Evolutionary conservation across 2,113 vertebrate species (phyloP).

Genomic region (Tachuris rubrigastra): DNA sequence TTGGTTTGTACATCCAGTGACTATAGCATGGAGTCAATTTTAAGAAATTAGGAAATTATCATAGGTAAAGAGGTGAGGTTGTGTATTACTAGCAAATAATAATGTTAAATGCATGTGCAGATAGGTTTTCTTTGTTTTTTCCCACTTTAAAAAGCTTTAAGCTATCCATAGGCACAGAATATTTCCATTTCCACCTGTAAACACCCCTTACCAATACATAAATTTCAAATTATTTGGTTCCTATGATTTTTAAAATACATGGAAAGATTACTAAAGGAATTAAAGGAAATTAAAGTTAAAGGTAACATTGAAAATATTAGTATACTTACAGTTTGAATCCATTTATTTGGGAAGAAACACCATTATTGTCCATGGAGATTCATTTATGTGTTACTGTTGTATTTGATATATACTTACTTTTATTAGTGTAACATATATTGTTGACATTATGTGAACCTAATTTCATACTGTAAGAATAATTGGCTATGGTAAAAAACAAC

Average conservation of each 20-base stretch:
- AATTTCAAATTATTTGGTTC: neutral
- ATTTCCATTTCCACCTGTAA: too few relatives aligned
- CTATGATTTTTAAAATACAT: neutral
- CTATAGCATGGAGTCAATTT: neutral
- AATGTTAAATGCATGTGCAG: neutral
- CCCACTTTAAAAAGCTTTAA: neutral
- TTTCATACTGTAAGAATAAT: neutral
- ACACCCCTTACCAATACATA: rapidly evolving
- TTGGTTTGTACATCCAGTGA: neutral
- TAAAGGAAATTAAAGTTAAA: neutral
- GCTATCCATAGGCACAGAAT: neutral
- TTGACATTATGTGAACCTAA: neutral
- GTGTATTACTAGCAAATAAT: neutral
- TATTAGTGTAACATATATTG: neutral
- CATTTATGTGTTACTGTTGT: neutral
- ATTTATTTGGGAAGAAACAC: neutral
- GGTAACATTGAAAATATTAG: neutral
- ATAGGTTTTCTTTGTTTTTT: neutral
- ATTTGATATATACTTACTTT: neutral
- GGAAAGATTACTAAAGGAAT: neutral
- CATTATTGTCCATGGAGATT: neutral
- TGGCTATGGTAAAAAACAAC: neutral
- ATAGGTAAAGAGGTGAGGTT: neutral
- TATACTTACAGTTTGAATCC: neutral
- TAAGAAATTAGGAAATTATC: neutral